Percentiles rank a stretch among this genome's conserved stretches.
phyloP scores from a whole-genome alignment of 2,797 vertebrate genomes.

The Anisognathus igniventris region DNA sequence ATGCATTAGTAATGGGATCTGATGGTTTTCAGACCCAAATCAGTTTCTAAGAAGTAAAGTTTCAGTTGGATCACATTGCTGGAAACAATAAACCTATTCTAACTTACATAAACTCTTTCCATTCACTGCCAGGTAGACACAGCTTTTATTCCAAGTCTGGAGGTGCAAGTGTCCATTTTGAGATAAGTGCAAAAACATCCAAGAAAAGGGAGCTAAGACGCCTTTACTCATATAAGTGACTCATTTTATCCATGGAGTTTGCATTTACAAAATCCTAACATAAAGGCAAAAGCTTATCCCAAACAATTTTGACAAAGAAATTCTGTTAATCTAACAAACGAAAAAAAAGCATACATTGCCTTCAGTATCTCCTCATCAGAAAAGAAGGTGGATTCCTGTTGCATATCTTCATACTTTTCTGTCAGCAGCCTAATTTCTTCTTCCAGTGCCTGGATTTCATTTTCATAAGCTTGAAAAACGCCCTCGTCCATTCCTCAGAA shows the following conservation, averaged over 20 bases:
- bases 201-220: neutral
- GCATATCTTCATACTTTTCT: slow-evolving; percentile 54
- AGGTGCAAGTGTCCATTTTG: neutral
- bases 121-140: neutral
- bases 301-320: neutral
- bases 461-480: slow-evolving; percentile 68
- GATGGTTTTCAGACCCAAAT: neutral
- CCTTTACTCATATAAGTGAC: neutral
- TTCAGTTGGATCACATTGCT: neutral
- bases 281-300: neutral
- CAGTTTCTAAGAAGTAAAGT: neutral
- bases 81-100: neutral
- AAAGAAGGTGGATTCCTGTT: slow-evolving; percentile 43
- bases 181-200: rapidly evolving
- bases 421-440: slow-evolving; percentile 75
- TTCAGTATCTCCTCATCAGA: slow-evolving; percentile 65
- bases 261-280: neutral
- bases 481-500: slow-evolving; percentile 41
- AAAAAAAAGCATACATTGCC: slow-evolving; percentile 68
- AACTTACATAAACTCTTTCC: neutral
- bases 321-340: neutral
- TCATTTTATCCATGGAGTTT: rapidly evolving
- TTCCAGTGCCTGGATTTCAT: slow-evolving; percentile 73
- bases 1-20: neutral
- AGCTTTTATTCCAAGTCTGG: neutral